Percentiles rank a stretch among this genome's conserved stretches.
Conservation (phyloP, 2,113 vertebrate species). For the Bucco capensis region DNA sequence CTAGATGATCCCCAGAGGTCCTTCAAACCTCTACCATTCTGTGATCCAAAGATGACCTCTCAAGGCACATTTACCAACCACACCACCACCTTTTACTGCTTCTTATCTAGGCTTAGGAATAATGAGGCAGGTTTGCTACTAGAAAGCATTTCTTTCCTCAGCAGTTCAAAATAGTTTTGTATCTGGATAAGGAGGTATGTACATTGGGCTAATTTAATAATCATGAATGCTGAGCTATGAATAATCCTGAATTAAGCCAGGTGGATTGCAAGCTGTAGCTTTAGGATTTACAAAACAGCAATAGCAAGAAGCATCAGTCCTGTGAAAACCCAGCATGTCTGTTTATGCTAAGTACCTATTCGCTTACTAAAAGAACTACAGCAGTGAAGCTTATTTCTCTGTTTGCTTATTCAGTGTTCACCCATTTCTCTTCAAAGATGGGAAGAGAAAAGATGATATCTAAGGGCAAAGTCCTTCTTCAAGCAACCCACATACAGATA, state of each 20-base stretch:
- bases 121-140: slow-evolving; percentile 6
- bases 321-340: neutral
- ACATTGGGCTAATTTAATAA: neutral
- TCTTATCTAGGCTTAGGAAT: neutral
- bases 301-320: neutral
- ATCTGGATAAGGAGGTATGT: neutral
- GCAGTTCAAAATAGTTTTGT: neutral
- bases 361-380: neutral
- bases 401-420: neutral
- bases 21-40: no score
- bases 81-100: neutral
- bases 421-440: neutral
- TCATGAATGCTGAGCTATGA: neutral
- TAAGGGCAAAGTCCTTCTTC: neutral
- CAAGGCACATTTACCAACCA: neutral
- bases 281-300: neutral
- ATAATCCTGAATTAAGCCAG: neutral
- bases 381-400: neutral
- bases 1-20: no score
- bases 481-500: neutral
- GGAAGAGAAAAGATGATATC: neutral
- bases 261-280: neutral
- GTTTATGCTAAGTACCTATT: neutral
- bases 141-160: neutral
- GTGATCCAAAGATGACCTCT: neutral